Percentiles rank a stretch among this genome's conserved stretches.
phyloP scores from a whole-genome alignment of 2,113 vertebrate genomes.

The Sylvietta virens region DNA sequence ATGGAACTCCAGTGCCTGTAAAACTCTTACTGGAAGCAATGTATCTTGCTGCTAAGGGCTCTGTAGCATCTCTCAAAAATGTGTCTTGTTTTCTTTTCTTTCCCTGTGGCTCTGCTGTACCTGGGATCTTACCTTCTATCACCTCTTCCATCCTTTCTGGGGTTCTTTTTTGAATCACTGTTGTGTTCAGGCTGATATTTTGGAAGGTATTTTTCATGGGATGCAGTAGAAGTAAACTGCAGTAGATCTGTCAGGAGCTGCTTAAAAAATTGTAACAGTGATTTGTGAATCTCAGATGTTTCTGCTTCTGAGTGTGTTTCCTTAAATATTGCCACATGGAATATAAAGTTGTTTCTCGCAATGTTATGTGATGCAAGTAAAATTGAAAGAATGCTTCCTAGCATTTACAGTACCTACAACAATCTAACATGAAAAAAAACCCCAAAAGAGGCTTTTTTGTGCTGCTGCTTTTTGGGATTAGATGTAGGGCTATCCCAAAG shows the following conservation, averaged over 20 bases:
- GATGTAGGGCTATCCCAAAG: not conserved
- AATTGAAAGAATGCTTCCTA: not conserved
- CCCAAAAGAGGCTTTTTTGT: not conserved
- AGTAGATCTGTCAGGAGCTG: not conserved
- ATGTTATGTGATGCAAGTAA: not conserved
- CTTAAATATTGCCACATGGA: not conserved
- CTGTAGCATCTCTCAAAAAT: not conserved
- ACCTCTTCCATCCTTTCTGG: not conserved
- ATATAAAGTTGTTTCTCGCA: not conserved
- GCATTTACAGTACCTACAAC: not conserved
- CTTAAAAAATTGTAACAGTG: not conserved
- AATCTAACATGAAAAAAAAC: not conserved
- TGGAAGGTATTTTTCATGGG: not conserved
- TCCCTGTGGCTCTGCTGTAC: not conserved
- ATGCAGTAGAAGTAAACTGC: not conserved
- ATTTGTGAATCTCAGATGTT: not conserved
- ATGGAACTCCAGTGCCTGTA: not conserved
- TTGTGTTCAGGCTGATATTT: not conserved
- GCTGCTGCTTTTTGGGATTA: fast-evolving
- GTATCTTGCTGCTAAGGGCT: not conserved
- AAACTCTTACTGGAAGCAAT: not conserved
- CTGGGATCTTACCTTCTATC: not conserved
- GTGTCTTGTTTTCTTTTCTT: not conserved
- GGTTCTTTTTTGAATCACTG: not conserved
- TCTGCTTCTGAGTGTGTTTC: not conserved